These are phyloP conservation scores for Pelagia noctiluca DNA, from an alignment of 30 jellyfish, hydroid and myxozoan genomes.

Conservation along the genomic window DNA sequence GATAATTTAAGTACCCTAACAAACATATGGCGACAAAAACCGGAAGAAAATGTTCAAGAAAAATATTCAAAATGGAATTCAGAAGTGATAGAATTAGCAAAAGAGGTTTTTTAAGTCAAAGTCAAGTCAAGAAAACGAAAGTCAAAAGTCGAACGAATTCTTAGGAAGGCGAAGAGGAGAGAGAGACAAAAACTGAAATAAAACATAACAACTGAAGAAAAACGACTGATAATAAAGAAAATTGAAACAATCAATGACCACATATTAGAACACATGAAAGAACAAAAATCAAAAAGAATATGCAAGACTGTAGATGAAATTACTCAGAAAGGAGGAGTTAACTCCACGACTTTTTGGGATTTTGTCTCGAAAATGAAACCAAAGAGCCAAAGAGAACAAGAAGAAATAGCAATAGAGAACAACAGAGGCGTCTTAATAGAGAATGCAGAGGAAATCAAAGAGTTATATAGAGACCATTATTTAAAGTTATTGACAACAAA, in stretches of 20 bases:
- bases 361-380: not conserved
- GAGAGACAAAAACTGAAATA: not conserved
- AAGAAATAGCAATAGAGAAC: constrained; percentile 33
- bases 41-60: not conserved
- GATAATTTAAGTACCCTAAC: not conserved
- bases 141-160: not conserved
- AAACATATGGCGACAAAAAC: not conserved
- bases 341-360: not conserved
- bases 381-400: constrained; percentile 9
- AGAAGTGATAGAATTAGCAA: constrained; percentile 6
- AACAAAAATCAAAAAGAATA: constrained; percentile 9
- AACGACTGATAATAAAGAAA: not conserved
- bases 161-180: not conserved
- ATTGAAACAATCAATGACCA: not conserved
- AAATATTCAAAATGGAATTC: not conserved
- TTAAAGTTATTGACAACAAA: not conserved
- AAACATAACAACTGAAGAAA: not conserved
- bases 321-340: not conserved
- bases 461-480: not conserved
- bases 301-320: constrained; percentile 11
- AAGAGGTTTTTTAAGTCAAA: not conserved
- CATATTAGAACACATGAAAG: not conserved
- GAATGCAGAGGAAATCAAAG: not conserved
- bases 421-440: constrained; percentile 8
- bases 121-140: constrained; percentile 18